A percentile compares a stretch with the other conserved stretches of the same genome.
These are phyloP conservation scores for Hydropsyche betteni DNA, from an alignment of 2,888 invertebrate genomes.

Conservation along the genomic window DNA sequence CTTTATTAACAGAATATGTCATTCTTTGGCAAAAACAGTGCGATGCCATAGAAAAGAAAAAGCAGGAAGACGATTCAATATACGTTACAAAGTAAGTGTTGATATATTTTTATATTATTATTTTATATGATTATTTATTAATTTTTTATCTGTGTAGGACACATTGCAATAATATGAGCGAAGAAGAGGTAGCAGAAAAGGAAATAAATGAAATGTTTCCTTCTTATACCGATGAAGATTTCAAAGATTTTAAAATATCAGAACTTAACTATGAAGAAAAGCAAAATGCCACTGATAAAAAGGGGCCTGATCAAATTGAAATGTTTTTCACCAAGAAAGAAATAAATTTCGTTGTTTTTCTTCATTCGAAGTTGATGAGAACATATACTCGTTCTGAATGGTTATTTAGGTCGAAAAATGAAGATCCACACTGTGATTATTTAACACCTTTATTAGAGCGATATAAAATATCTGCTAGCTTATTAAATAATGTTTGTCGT, in stretches of 20 bases:
- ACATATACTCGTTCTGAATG: slow-evolving; percentile 70
- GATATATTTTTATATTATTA: slow-evolving; percentile 3
- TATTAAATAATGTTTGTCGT: slow-evolving; percentile 65
- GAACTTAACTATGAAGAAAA: slow-evolving; percentile 37
- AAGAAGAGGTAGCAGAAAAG: slow-evolving; percentile 71
- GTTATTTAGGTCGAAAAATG: slow-evolving; percentile 63
- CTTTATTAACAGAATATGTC: slow-evolving; percentile 70
- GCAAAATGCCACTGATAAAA: slow-evolving; percentile 54
- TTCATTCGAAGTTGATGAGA: slow-evolving; percentile 70
- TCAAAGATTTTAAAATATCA: slow-evolving; percentile 70
- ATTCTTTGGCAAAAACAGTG: slow-evolving; percentile 81
- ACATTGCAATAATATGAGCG: slow-evolving; percentile 70
- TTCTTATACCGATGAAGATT: slow-evolving; percentile 73
- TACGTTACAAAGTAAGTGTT: slow-evolving; percentile 74
- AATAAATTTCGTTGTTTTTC: slow-evolving; percentile 67
- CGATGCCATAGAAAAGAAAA: slow-evolving; percentile 70
- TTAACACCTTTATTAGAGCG: slow-evolving; percentile 68
- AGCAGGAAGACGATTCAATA: slow-evolving; percentile 79
- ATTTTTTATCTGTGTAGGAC: slow-evolving; percentile 57
- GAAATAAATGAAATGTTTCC: slow-evolving; percentile 79
- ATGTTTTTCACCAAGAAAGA: slow-evolving; percentile 65
- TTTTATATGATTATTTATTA: not conserved
- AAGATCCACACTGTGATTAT: slow-evolving; percentile 56
- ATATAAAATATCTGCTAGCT: slow-evolving; percentile 67
- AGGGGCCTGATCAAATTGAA: slow-evolving; percentile 54